Evolutionary conservation across 2,797 vertebrate genomes (phyloP), one percentile per base, ranked within the genome.

Genomic region (Anguilla marmorata): DNA sequence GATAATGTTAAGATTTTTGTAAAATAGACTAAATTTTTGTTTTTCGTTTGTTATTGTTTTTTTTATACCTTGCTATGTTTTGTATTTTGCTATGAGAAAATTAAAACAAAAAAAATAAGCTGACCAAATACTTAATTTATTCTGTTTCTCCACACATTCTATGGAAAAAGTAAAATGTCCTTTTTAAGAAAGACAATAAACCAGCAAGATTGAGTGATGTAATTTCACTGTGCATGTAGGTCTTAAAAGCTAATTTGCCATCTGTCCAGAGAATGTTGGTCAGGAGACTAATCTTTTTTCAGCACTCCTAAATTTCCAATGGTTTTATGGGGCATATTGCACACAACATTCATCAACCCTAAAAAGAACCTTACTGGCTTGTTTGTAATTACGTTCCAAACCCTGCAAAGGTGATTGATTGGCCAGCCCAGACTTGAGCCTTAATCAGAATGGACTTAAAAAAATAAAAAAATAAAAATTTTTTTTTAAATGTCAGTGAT

Each of bases 41-140:
- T 30, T 54, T 85, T 83, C 27, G 85, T 89, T 37, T 79, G 88
- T 90, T 85, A 1, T 37, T 37, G 37, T 88, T 86, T 87, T 76
- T 74, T 91, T 88, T 89, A 89, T 91, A 91, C 74, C 88, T 90
- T 88, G 86, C 88, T 89, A 90, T 90, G 88, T 91, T 91, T 91
- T 91, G 91, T 90, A 91, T 89, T 90, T 89, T 88, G 86, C 86
- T 88, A 89, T 90, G 89, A 87, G 85, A 88, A 88, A 84, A 88
- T 72, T 84, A 87, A 79, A 88, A 86, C 85, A 86, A 80, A 86
- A 52, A 41, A 87, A 91, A 89, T 85, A 86, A 54, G 85, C 89
- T 88, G 52, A 89, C 89, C 89, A 90, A 89, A 88, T 85, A 66
- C 86, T 86, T 88, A 86, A 87, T 82, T 89, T 90, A 89, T 90